Evolutionary conservation across 2,113 vertebrate genomes (phyloP).

Genomic region (Morone saxatilis): DNA sequence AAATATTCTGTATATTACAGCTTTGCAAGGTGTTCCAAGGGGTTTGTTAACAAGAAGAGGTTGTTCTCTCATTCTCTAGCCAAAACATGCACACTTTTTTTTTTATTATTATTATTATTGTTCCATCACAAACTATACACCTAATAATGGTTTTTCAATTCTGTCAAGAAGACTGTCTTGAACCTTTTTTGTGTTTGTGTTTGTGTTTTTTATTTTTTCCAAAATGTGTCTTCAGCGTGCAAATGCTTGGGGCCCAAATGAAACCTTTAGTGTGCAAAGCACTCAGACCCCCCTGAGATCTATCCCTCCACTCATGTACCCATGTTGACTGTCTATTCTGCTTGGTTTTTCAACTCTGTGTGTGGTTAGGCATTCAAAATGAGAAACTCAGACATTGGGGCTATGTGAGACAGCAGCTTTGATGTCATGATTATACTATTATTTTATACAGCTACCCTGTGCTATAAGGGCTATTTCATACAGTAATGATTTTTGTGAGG

Average conservation of each 20-base stretch:
- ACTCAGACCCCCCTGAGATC: background rate
- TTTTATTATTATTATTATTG: background rate
- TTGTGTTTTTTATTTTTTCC: slow-evolving; percentile 1
- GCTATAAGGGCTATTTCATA: slow-evolving; percentile 64
- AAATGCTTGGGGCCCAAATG: slow-evolving; percentile 11
- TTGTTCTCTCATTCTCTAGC: background rate
- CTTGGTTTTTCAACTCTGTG: slow-evolving; percentile 30
- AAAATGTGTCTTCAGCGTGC: slow-evolving; percentile 11
- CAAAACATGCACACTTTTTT: slow-evolving; percentile 6
- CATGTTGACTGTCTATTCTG: slow-evolving; percentile 22
- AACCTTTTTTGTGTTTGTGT: background rate
- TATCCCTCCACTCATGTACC: slow-evolving; percentile 3
- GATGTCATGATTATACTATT: slow-evolving; percentile 53
- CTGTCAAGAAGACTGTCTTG: slow-evolving; percentile 14
- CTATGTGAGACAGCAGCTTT: slow-evolving; percentile 51
- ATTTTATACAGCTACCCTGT: slow-evolving; percentile 57
- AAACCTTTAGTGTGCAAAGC: slow-evolving; percentile 35
- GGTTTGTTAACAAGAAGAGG: background rate
- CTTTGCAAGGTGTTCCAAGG: background rate
- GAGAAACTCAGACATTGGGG: slow-evolving; percentile 17
- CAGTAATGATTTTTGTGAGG: slow-evolving; percentile 69
- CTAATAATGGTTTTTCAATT: slow-evolving; percentile 21
- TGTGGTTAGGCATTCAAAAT: slow-evolving; percentile 55
- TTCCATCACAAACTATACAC: slow-evolving; percentile 9
- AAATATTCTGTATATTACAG: background rate